Evolutionary conservation across 1,140 invertebrate genomes (phyloP), one percentile per base, ranked within the genome.

Genomic region (Leptinotarsa lineolata): DNA sequence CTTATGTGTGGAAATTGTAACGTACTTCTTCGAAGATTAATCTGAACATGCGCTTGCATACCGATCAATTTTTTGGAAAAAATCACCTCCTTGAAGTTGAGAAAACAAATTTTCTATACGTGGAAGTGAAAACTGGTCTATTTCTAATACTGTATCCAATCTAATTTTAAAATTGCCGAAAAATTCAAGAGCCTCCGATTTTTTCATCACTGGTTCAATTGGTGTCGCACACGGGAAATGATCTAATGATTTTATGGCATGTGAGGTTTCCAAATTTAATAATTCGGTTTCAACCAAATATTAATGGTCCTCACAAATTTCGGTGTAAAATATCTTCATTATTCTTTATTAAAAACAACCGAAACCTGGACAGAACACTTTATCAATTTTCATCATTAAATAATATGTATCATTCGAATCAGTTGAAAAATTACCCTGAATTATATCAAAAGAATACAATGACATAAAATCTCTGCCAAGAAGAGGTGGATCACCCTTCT

Each of bases 161-260:
- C 81, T 84, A 68, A 81, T 78, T 68, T 83, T 81, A 75, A 83
- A 88, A 78, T 88, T 85, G 1, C 83, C 83, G 79, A 85, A 87
- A 61, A 88, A 78, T 20, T 86, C 24, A 21, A 83, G 74, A 3
- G 76, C 76, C 13, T 83, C 84, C 64, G 83, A 81, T 22, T 78
- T 80, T 77, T 88, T 88, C 48, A 84, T 65, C 5, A 88, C 83
- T 0, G 85, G 77, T 1, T 87, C 85, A 11, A 88, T 78, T 0
- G 83, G 85, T n/a, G 84, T 77, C 6, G 82, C 84, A 83, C 83
- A 87, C 44, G 45, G 64, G 15, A 11, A 58, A 60, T 68, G 68
- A 61, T 68, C 65, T 16, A 73, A 30, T 12, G 60, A 45, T 20
- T 60, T 44, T 18, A 74, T 44, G 18, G 71, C 66, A 21, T 63